Evolutionary conservation across 1,140 invertebrate species (phyloP).

Genomic region (Drosophila lini): DNA sequence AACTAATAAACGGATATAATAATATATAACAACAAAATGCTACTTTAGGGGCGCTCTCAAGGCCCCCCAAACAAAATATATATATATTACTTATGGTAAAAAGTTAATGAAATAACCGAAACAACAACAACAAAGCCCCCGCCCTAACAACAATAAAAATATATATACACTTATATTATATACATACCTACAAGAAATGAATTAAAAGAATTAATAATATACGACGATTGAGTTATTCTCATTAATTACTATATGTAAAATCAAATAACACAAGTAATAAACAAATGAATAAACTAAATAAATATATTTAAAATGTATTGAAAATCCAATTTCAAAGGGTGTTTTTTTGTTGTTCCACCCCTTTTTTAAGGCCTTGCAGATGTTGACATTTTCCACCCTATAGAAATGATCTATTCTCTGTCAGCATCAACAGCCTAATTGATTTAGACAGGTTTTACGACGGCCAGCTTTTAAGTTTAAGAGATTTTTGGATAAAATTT

Average conservation of each 20-base stretch:
- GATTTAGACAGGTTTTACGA: neutral
- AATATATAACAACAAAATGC: constrained; percentile 36
- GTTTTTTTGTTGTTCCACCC: neutral
- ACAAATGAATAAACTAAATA: constrained; percentile 70
- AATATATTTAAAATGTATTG: constrained; percentile 70
- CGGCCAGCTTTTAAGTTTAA: neutral
- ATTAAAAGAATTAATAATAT: constrained; percentile 62
- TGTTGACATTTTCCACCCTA: neutral
- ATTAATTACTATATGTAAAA: constrained; percentile 82
- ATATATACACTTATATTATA: constrained; percentile 55
- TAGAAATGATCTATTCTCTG: neutral
- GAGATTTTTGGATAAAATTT: no score
- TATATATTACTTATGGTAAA: constrained; percentile 40
- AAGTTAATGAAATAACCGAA: constrained; percentile 49
- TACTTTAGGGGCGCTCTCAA: constrained; percentile 37
- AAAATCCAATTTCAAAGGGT: constrained; percentile 1
- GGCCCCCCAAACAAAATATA: constrained; percentile 3
- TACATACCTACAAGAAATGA: constrained; percentile 47
- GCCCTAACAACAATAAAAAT: constrained; percentile 73
- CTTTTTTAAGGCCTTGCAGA: neutral
- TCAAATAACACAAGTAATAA: constrained; percentile 73
- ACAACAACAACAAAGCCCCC: constrained; percentile 57
- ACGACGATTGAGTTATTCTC: constrained; percentile 76
- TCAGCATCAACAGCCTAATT: no score
- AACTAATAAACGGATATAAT: constrained; percentile 29